A percentile compares a stretch with the other conserved stretches of the same genome.
phyloP scores from a whole-genome alignment of 2,113 vertebrate genomes.

The Alethe diademata region DNA sequence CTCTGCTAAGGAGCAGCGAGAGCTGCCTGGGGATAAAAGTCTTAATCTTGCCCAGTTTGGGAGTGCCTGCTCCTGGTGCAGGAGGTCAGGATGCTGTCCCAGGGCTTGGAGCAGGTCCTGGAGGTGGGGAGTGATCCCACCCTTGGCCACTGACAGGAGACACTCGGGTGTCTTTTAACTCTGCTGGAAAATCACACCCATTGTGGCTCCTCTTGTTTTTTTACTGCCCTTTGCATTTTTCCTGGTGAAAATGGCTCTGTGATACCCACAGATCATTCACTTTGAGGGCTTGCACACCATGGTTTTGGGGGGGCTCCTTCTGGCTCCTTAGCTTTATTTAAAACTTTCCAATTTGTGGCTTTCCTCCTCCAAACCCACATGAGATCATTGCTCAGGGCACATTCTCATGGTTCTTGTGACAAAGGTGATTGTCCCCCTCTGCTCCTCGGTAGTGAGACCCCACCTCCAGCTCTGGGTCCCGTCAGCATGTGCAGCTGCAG shows the following conservation, averaged over 20 bases:
- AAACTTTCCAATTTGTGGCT: background rate
- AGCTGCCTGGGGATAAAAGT: background rate
- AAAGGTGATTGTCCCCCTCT: background rate
- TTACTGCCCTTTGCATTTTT: background rate
- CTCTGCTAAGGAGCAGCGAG: background rate
- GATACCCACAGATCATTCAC: background rate
- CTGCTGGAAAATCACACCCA: accelerated
- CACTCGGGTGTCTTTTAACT: accelerated
- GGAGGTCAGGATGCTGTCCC: background rate
- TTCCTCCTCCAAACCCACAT: background rate
- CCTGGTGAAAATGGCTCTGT: background rate
- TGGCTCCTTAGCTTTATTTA: background rate
- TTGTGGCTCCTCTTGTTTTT: background rate
- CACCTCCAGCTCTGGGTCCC: background rate
- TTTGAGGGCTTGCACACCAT: accelerated
- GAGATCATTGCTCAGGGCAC: background rate
- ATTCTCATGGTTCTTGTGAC: background rate
- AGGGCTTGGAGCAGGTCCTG: background rate
- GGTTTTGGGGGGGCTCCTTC: background rate
- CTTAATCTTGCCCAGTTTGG: background rate
- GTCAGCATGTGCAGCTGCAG: background rate
- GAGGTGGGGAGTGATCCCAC: background rate
- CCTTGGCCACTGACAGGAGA: background rate
- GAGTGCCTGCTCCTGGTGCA: accelerated
- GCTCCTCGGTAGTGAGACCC: background rate